Percentiles rank a stretch among this genome's conserved stretches.
Evolutionary conservation across 2,888 invertebrate genomes (phyloP).

Genomic region (Mylabris sibirica): DNA sequence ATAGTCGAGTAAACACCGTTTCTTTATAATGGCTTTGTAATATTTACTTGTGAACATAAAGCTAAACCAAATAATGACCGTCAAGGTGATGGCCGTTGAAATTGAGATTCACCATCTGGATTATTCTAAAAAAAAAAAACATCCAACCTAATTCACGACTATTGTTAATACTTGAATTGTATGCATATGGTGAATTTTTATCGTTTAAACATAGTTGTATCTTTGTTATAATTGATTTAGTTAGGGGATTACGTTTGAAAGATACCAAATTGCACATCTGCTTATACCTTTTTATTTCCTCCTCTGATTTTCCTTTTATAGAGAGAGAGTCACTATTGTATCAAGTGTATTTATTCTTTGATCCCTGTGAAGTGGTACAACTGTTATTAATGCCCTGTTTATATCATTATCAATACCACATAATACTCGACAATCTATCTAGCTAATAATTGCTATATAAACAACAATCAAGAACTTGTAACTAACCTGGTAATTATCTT

Average conservation of each 20-base stretch:
- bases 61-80: not conserved
- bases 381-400: constrained; percentile 38
- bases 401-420: constrained; percentile 12
- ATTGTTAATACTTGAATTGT: not conserved
- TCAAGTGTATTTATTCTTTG: constrained; percentile 44
- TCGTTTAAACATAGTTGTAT: not conserved
- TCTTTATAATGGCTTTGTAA: not conserved
- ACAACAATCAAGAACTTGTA: not conserved
- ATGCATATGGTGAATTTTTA: constrained; percentile 16
- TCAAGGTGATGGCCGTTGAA: not conserved
- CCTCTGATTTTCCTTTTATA: constrained; percentile 16
- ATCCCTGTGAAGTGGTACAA: constrained; percentile 46
- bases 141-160: not conserved
- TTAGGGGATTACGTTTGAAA: constrained; percentile 16
- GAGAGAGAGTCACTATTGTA: constrained; percentile 36
- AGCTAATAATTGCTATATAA: not conserved
- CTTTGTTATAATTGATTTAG: constrained; percentile 19
- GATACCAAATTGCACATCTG: constrained; percentile 47
- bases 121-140: not conserved
- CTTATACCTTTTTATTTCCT: constrained; percentile 28
- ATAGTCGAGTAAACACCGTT: not conserved
- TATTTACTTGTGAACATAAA: not conserved
- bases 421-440: not conserved
- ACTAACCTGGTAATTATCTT: not conserved
- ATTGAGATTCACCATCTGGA: not conserved